These are phyloP conservation scores for Epinephelus lanceolatus DNA, from an alignment of 2,113 vertebrate genomes.

Conservation along the genomic window DNA sequence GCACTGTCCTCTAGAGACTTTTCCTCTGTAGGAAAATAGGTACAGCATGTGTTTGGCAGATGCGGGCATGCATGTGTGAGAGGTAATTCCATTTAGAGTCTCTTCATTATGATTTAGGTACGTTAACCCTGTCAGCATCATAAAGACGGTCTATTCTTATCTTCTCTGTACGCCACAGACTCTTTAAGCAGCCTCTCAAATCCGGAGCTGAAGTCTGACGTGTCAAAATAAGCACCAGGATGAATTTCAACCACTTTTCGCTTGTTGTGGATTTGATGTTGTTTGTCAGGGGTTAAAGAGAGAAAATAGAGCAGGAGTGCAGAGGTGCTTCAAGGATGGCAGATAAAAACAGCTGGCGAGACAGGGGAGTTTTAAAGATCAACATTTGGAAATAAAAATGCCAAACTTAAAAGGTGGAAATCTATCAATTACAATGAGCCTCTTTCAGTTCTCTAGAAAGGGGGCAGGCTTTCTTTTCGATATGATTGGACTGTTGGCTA, in stretches of 20 bases:
- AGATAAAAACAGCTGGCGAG: background rate
- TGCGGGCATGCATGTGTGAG: background rate
- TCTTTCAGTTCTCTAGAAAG: background rate
- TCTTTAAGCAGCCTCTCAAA: constrained; percentile 26
- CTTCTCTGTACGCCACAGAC: constrained; percentile 7
- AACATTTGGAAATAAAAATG: background rate
- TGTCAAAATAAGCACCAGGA: constrained; percentile 20
- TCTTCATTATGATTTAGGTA: constrained; percentile 31
- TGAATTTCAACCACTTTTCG: constrained; percentile 24
- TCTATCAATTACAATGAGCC: background rate
- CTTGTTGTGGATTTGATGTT: constrained; percentile 11
- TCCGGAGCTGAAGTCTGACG: constrained; percentile 12
- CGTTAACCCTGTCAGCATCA: constrained; percentile 26
- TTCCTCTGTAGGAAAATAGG: constrained; percentile 42
- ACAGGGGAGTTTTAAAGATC: background rate
- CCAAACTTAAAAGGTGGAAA: background rate
- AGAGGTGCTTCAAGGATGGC: constrained; percentile 1
- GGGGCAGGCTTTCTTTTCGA: background rate
- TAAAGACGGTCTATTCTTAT: constrained; percentile 22
- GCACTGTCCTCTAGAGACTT: constrained; percentile 59
- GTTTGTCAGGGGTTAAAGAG: constrained; percentile 27
- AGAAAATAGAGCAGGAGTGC: background rate
- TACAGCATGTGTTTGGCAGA: constrained; percentile 30
- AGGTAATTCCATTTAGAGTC: constrained; percentile 21
- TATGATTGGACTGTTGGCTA: background rate